These are phyloP conservation scores for Yponomeuta plumbellus DNA, from an alignment of 2,888 invertebrate species.

Conservation along the genomic window DNA sequence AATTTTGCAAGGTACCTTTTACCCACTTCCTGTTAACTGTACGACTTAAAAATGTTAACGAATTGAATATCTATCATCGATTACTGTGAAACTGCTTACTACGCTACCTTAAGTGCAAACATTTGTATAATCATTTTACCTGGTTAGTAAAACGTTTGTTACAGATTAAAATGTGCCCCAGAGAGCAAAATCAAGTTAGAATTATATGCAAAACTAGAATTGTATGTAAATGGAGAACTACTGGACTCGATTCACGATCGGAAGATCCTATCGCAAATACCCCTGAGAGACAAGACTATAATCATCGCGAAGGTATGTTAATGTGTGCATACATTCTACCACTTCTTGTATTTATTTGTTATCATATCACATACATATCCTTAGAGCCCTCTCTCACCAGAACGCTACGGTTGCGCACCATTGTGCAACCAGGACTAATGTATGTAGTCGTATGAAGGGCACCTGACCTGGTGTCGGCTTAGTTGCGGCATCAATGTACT, in stretches of 20 bases:
- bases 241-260: conserved; percentile 92
- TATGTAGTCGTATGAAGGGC: no score
- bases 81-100: no score
- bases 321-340: background rate
- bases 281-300: conserved; percentile 92
- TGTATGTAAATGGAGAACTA: conserved; percentile 92
- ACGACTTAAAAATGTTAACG: no score
- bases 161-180: conserved; percentile 62
- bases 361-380: background rate
- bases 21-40: no score
- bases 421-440: no score
- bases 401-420: no score
- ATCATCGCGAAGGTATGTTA: conserved; percentile 65
- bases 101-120: no score
- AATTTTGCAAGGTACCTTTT: no score
- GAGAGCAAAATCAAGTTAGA: conserved; percentile 88
- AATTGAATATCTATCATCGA: no score
- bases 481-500: no score
- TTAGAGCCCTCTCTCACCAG: no score
- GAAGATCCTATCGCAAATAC: conserved; percentile 90
- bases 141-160: conserved; percentile 28
- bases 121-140: background rate
- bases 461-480: no score
- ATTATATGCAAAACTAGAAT: conserved; percentile 92
- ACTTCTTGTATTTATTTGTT: background rate